Conservation (phyloP, 2,888 invertebrate species). For the Ormyrus pomaceus region DNA sequence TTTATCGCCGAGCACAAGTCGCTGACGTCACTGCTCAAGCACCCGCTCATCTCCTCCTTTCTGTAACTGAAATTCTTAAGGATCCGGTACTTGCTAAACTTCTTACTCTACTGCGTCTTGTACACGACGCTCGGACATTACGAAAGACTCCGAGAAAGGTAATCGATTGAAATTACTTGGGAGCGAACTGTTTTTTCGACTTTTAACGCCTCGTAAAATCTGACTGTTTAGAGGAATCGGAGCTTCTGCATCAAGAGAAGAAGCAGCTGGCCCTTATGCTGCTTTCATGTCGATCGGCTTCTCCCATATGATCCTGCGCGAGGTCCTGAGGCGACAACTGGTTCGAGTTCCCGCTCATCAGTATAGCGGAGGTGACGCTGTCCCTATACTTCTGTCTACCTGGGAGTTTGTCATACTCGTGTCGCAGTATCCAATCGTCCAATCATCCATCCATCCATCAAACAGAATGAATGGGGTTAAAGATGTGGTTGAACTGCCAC, state of each 20-base stretch:
- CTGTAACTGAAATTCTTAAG: slow-evolving; percentile 89
- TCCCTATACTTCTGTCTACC: slow-evolving; percentile 86
- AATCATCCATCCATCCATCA: no score
- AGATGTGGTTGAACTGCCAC: slow-evolving; percentile 70
- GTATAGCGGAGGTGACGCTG: slow-evolving; percentile 82
- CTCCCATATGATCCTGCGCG: slow-evolving; percentile 80
- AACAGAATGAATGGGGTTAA: slow-evolving; percentile 73
- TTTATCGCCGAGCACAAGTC: slow-evolving; percentile 84
- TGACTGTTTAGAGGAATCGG: no score
- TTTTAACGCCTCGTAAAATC: no score
- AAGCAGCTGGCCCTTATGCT: not conserved
- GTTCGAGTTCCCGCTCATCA: slow-evolving; percentile 83
- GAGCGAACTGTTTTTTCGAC: no score
- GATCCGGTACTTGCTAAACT: slow-evolving; percentile 85
- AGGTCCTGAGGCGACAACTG: slow-evolving; percentile 87
- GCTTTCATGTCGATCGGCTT: slow-evolving; percentile 65
- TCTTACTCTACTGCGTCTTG: slow-evolving; percentile 83
- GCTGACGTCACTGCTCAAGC: slow-evolving; percentile 83
- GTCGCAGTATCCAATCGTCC: slow-evolving; percentile 90
- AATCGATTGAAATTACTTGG: not conserved
- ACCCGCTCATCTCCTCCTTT: slow-evolving; percentile 88
- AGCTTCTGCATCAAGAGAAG: not conserved
- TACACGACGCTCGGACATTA: slow-evolving; percentile 83
- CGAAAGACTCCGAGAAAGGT: slow-evolving; percentile 32
- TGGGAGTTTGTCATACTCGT: slow-evolving; percentile 87